phyloP scores from a whole-genome alignment of 2,797 vertebrate species.

The Smutsia temminckii region DNA sequence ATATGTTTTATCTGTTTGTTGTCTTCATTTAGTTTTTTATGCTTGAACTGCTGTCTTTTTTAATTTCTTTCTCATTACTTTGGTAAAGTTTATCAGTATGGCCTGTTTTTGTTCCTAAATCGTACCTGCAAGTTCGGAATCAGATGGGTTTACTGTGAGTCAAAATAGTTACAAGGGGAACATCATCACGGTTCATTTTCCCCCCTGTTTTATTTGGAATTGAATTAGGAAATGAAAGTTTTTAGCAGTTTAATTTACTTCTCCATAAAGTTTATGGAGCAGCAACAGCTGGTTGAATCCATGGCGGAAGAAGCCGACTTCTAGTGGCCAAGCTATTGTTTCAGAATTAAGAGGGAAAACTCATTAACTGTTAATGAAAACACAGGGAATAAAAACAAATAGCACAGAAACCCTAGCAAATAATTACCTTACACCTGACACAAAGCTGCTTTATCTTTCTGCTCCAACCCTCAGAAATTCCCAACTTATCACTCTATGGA shows the following conservation, averaged over 20 bases:
- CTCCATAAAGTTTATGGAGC: constrained; percentile 86
- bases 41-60: constrained; percentile 61
- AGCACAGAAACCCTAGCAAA: constrained; percentile 81
- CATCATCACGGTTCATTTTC: constrained; percentile 51
- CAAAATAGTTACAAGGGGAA: constrained; percentile 56
- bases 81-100: background rate
- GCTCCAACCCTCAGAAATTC: constrained; percentile 72
- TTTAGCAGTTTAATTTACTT: constrained; percentile 80
- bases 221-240: constrained; percentile 71
- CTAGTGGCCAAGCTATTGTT: constrained; percentile 81
- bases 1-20: background rate
- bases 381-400: constrained; percentile 84
- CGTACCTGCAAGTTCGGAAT: constrained; percentile 49
- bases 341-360: constrained; percentile 75
- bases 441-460: constrained; percentile 76
- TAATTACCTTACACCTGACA: constrained; percentile 82
- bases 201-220: constrained; percentile 60
- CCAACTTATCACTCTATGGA: constrained; percentile 66
- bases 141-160: constrained; percentile 34
- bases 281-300: constrained; percentile 77
- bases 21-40: constrained; percentile 32
- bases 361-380: constrained; percentile 87
- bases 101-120: background rate
- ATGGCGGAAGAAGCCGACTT: constrained; percentile 71
- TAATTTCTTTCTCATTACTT: background rate